A percentile compares a stretch with the other conserved stretches of the same genome.
Evolutionary conservation across 2,888 invertebrate genomes (phyloP).

Genomic region (Drosophila anceps): DNA sequence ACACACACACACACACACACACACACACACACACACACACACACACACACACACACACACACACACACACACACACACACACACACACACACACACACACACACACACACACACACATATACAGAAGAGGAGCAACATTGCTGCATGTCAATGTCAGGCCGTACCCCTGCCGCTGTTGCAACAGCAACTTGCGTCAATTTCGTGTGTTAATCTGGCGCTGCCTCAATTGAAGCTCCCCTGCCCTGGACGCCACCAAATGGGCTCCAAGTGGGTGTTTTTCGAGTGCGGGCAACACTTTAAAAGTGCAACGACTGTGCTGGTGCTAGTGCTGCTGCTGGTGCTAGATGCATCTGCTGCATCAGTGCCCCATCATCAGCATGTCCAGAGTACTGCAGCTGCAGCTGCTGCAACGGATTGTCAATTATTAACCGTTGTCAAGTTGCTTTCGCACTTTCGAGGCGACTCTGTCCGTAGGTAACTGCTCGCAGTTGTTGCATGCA

Average conservation of each 20-base stretch:
- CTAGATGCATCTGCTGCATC: constrained; percentile 21
- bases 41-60: constrained; percentile 18
- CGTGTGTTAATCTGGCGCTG: constrained; percentile 65
- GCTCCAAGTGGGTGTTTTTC: constrained; percentile 64
- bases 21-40: constrained; percentile 18
- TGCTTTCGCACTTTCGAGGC: constrained; percentile 71
- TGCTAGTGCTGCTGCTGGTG: no score
- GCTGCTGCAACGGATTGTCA: constrained; percentile 66
- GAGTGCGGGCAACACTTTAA: constrained; percentile 65
- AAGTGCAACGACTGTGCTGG: constrained; percentile 44
- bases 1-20: constrained; percentile 22
- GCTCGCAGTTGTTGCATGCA: constrained; percentile 37
- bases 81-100: neutral
- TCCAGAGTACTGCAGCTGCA: constrained; percentile 43
- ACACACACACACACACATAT: no score
- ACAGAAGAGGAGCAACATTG: constrained; percentile 14
- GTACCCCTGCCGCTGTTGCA: constrained; percentile 34
- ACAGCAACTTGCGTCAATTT: constrained; percentile 60
- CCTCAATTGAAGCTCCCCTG: constrained; percentile 59
- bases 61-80: constrained; percentile 18
- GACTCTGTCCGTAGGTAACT: constrained; percentile 40
- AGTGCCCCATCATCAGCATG: constrained; percentile 39
- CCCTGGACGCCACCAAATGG: constrained; percentile 10
- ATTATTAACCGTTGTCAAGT: constrained; percentile 75
- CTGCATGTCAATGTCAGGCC: constrained; percentile 69